A percentile compares a stretch with the other conserved stretches of the same genome.
Conservation (phyloP, 1,140 invertebrate species). For the Bombus polaris region DNA sequence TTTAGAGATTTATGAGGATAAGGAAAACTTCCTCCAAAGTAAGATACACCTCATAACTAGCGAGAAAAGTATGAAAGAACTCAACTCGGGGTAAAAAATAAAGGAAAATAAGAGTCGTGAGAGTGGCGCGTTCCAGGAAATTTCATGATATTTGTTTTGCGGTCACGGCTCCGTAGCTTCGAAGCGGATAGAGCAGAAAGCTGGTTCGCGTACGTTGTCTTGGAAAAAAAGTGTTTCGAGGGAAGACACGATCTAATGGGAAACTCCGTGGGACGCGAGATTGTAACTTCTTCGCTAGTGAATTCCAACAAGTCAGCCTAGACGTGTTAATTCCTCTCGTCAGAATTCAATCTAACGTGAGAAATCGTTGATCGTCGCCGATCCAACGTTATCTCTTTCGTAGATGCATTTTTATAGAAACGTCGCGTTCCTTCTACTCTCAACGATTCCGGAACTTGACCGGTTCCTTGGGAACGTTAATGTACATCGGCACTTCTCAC, state of each 20-base stretch:
- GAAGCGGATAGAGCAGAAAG: conserved; percentile 45
- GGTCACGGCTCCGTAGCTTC: conserved; percentile 58
- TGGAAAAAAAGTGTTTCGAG: conserved; percentile 58
- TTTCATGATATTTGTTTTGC: conserved; percentile 67
- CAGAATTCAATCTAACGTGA: conserved; percentile 16
- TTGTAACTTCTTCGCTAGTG: conserved; percentile 39
- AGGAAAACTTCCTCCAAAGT: neutral
- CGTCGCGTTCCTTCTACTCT: neutral
- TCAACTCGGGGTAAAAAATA: conserved; percentile 34
- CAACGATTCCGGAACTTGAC: neutral
- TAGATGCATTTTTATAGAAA: neutral
- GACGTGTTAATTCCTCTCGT: conserved; percentile 57
- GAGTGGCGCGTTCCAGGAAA: conserved; percentile 64
- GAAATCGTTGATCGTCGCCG: conserved; percentile 18
- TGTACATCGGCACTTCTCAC: too few species aligned
- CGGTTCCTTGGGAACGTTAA: neutral
- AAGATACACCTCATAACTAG: neutral
- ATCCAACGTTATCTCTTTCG: neutral
- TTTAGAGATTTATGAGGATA: neutral
- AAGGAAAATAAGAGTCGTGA: conserved; percentile 31
- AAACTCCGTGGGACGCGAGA: conserved; percentile 48
- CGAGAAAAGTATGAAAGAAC: conserved; percentile 53
- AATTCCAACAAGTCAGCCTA: conserved; percentile 35
- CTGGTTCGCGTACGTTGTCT: conserved; percentile 22
- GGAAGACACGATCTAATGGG: conserved; percentile 55